These are phyloP conservation scores for Bothrops jararaca DNA, from an alignment of 2,113 vertebrate genomes.

Conservation along the genomic window DNA sequence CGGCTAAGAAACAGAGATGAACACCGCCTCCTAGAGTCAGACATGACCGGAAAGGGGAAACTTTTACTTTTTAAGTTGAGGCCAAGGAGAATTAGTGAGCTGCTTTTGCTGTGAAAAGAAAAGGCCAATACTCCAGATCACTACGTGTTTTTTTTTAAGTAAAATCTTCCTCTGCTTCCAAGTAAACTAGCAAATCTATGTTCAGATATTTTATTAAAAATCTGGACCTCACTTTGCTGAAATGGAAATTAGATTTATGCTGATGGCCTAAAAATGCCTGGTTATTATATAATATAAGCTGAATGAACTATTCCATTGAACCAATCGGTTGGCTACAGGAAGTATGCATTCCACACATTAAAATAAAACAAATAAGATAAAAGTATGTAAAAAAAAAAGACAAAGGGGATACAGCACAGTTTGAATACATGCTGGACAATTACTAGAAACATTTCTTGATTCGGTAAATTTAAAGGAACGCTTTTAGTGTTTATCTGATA, in stretches of 20 bases:
- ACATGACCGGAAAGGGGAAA: neutral
- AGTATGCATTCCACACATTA: neutral
- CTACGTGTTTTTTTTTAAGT: neutral
- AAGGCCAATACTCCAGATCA: neutral
- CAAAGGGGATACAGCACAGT: slow-evolving; percentile 25
- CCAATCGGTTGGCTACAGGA: neutral
- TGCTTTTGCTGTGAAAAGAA: neutral
- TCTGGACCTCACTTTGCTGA: neutral
- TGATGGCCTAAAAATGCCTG: neutral
- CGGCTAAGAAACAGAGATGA: neutral
- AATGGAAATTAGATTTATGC: neutral
- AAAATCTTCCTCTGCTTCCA: neutral
- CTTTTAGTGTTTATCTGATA: slow-evolving; percentile 51
- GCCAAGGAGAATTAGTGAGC: neutral
- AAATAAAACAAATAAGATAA: slow-evolving; percentile 47
- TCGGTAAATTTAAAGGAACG: slow-evolving; percentile 47
- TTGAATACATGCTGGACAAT: slow-evolving; percentile 45
- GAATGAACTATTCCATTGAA: neutral
- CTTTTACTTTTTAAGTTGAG: neutral
- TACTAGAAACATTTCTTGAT: slow-evolving; percentile 10
- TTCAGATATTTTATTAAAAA: neutral
- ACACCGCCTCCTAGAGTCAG: neutral
- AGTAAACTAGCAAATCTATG: neutral
- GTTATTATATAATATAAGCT: neutral
- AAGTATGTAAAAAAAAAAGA: slow-evolving; percentile 41